These are phyloP conservation scores for Synergus japonicus DNA, from an alignment of 2,888 invertebrate species.

Conservation along the genomic window DNA sequence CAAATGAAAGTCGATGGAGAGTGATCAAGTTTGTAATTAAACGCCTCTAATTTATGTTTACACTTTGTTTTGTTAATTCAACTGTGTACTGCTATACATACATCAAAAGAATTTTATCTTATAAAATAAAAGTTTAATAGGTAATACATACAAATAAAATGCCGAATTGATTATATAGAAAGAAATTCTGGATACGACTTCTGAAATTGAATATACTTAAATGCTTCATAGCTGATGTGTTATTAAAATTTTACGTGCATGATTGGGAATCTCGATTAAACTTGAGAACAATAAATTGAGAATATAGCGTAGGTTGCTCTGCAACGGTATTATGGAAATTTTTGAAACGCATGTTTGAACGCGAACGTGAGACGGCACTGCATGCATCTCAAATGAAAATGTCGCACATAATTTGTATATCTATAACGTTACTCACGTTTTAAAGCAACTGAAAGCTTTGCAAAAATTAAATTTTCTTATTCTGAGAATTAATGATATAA, in stretches of 20 bases:
- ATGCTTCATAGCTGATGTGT: background rate
- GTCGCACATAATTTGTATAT: background rate
- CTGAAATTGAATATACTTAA: background rate
- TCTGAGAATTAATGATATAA: background rate
- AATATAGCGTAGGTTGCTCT: slow-evolving; percentile 12
- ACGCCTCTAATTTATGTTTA: background rate
- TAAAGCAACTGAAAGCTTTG: background rate
- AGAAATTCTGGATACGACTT: background rate
- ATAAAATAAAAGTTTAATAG: background rate
- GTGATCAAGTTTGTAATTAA: background rate
- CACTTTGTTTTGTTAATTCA: background rate
- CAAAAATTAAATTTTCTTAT: background rate
- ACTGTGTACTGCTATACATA: no score
- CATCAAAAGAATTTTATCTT: background rate
- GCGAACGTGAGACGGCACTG: background rate
- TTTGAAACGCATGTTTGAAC: slow-evolving; percentile 5
- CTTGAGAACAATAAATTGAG: slow-evolving; percentile 9
- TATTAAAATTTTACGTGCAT: background rate
- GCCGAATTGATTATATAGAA: background rate
- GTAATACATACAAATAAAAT: background rate
- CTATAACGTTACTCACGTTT: background rate
- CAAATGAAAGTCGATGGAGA: background rate
- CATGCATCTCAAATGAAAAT: slow-evolving; percentile 9
- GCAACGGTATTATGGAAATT: slow-evolving; percentile 15
- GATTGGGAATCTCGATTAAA: slow-evolving; percentile 8